phyloP scores from a whole-genome alignment of 2,797 vertebrate genomes.

The Crocidura indochinensis region DNA sequence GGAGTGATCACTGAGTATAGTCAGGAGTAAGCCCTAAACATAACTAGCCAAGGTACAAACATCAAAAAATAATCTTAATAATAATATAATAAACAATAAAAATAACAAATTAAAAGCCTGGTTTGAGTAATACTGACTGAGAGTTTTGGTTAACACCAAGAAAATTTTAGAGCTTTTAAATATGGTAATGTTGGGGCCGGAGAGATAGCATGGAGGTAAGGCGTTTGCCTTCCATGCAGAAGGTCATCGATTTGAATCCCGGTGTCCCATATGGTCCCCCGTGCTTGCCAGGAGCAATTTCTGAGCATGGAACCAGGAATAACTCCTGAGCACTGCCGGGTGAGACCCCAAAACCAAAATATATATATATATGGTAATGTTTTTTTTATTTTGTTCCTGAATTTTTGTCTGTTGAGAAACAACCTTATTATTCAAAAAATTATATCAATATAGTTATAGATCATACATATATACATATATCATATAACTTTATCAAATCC shows the following conservation, averaged over 20 bases:
- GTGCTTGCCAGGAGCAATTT: too few species aligned
- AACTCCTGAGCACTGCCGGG: too few species aligned
- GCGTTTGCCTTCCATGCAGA: too few species aligned
- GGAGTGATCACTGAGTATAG: too few species aligned
- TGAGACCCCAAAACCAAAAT: too few species aligned
- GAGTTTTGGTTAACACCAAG: neutral
- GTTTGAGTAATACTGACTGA: constrained; percentile 10
- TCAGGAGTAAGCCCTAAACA: too few species aligned
- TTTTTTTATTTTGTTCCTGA: constrained; percentile 67
- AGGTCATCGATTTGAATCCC: too few species aligned
- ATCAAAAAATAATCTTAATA: too few species aligned
- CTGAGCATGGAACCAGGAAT: too few species aligned
- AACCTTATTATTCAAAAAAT: constrained; percentile 43
- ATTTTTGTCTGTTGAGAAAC: constrained; percentile 20
- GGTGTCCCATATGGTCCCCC: too few species aligned
- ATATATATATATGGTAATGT: constrained; percentile 31
- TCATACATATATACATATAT: neutral
- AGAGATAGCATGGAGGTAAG: too few species aligned
- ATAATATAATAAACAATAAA: constrained; percentile 43
- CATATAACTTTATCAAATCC: constrained; percentile 29
- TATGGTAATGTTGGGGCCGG: constrained; percentile 26
- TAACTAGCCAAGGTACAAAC: too few species aligned
- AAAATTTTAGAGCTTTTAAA: constrained; percentile 61
- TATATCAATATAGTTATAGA: neutral
- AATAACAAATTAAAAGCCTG: constrained; percentile 14